Evolutionary conservation across 2,888 invertebrate genomes (phyloP), one percentile per base, ranked within the genome.

Genomic region (Pediacus dermestoides): DNA sequence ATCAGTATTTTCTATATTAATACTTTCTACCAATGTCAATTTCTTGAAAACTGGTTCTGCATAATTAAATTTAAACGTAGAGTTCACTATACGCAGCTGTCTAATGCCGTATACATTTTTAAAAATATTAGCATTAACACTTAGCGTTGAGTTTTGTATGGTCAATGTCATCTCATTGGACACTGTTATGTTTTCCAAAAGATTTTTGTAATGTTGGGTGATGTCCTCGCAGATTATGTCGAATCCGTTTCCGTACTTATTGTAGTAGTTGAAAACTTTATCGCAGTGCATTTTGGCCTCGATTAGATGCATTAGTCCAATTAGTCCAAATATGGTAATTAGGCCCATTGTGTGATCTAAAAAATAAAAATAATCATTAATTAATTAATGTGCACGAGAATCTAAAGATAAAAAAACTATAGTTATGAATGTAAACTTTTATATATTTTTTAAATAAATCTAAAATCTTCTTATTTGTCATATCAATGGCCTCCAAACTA

Each of bases 181-280:
- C 9, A 64, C 61, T 31, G 55, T 50, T 18, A 64, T 58, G 26
- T 59, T 48, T 30, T 53, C 44, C 3, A 68, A 48, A 14, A 66
- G 53, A 43, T 57, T 55, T 25, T 50, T 39, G 34, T 45, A 45
- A 12, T 42, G 42, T 42, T 49, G 46, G 30, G 50, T 49, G 25
- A 56, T 52, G 11, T 44, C 48, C 9, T 55, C 55, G 48, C 68
- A 69, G 30, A 40, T 55, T 16, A 68, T 61, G 37, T 64, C 60
- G 49, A 62, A 63, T 7, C 66, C 66, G 40, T 62, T 63, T 8
- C 60, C 61, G 42, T 61, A 65, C 15, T 53, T 48, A 16, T 61
- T 57, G 46, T 62, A 57, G 45, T 66, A 68, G 6, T 55, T 58
- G 42, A 66, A 58, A 25, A 60, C 57, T 46, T 62, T 64, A 27